Conservation (phyloP, 2,113 vertebrate species). For the Colinus virginianus region DNA sequence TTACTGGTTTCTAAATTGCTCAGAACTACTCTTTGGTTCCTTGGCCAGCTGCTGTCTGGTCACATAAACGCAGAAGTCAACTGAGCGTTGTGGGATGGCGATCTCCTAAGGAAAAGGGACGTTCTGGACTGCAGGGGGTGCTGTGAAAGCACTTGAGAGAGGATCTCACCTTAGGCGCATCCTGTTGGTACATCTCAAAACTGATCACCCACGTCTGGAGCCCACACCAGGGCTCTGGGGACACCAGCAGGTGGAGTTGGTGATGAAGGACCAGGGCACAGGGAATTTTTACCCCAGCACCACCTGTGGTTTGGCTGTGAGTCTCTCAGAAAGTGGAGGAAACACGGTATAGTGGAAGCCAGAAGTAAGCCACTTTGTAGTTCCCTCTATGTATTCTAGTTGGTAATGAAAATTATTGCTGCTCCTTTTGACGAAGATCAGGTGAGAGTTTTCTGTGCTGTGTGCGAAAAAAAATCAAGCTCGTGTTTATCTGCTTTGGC, state of each 20-base stretch:
- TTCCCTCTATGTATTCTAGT: not conserved
- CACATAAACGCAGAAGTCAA: not conserved
- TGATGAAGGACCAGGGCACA: no score
- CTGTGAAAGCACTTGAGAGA: not conserved
- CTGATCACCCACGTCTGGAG: fast-evolving
- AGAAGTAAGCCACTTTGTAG: not conserved
- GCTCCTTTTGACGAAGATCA: fast-evolving
- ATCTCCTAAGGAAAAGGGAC: not conserved
- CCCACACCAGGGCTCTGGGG: not conserved
- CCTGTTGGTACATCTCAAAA: not conserved
- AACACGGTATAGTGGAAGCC: no score
- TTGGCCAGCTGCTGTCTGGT: not conserved
- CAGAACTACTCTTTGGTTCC: fast-evolving
- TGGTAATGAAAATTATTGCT: not conserved
- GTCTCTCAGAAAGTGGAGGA: not conserved
- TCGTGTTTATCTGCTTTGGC: not conserved
- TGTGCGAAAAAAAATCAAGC: not conserved
- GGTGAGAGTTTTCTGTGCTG: not conserved
- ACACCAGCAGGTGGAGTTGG: no score
- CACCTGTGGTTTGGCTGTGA: no score
- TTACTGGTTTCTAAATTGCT: not conserved
- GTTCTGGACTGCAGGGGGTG: not conserved
- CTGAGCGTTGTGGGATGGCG: fast-evolving
- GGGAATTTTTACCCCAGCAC: no score
- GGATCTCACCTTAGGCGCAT: not conserved